Evolutionary conservation across 2,888 invertebrate species (phyloP).

Genomic region (Hymenopus coronatus): DNA sequence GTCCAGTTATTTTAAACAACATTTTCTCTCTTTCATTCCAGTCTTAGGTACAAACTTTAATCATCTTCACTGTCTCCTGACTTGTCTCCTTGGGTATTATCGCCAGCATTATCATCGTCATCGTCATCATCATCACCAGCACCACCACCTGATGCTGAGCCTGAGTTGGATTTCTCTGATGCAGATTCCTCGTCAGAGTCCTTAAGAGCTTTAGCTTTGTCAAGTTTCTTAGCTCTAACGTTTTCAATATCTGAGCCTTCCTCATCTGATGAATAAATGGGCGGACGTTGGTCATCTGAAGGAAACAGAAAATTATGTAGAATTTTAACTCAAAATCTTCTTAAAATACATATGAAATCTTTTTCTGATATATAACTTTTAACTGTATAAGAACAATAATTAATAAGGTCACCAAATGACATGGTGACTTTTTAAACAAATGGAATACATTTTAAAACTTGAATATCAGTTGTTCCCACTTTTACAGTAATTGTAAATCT

Average conservation of each 20-base stretch:
- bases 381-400: too few relatives aligned
- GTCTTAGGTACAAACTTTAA: background rate
- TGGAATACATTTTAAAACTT: too few relatives aligned
- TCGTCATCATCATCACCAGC: conserved; percentile 21
- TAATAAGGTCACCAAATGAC: too few relatives aligned
- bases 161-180: conserved; percentile 33
- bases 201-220: conserved; percentile 74
- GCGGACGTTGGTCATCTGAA: conserved; percentile 52
- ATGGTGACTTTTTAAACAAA: too few relatives aligned
- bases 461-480: too few relatives aligned
- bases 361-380: too few relatives aligned
- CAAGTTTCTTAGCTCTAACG: conserved; percentile 65
- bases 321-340: background rate
- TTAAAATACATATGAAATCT: background rate
- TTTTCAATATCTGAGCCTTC: conserved; percentile 82
- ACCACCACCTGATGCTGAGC: conserved; percentile 25
- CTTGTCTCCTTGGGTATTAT: background rate
- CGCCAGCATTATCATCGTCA: conserved; percentile 1
- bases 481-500: too few relatives aligned
- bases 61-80: conserved; percentile 18
- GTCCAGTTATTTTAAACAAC: background rate
- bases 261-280: conserved; percentile 87
- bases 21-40: background rate
- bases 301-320: conserved; percentile 29
- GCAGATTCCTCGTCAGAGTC: conserved; percentile 67